Evolutionary conservation across 2,888 invertebrate species (phyloP), one percentile per base, ranked within the genome.

Genomic region (Amiota communis): DNA sequence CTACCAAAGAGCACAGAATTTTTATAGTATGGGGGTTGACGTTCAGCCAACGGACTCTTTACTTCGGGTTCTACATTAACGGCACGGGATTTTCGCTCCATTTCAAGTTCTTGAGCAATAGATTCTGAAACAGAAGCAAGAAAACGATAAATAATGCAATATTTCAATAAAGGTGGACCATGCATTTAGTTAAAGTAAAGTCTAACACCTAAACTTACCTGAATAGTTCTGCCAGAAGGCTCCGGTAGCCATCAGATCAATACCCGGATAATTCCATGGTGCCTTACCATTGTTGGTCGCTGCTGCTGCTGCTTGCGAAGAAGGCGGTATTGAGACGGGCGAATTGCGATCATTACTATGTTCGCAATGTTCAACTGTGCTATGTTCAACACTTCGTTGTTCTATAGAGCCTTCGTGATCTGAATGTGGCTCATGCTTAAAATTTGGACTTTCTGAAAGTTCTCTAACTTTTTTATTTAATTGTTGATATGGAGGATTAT

Each of bases 171-270:
- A 36, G 36, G 6, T 2, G 36, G 36, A 36, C 2, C 23, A 57
- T 47, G 8, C 51, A 49, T 53, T 23, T 20, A 64, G 51, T 51
- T 12, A 51, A 51, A n/a, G 53, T 51, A 51, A 51, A 12, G n/a
- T 8, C n/a, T 51, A 6, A 51, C 72, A 6, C 78, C 77, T 0
- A 49, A 76, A 89, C 93, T 92, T 89, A 96, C 96, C 96, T 87
- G 96, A 96, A 91, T 96, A 96, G 89, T 96, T 96, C 89, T 96
- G 96, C 96, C 96, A 96, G 91, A 96, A 96, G 61, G 96, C 96
- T 56, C 95, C 95, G 72, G 94, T 94, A 85, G 95, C 94, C 92
- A 96, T 95, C 89, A 96, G 93, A 90, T 96, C 96, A 79, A 94
- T 91, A 71, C 93, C 93, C 51, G 93, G 89, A 89, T 94, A 94